Base-by-base conservation (phyloP, 1,140 invertebrate species). In the Platorchestia sp. region DNA sequence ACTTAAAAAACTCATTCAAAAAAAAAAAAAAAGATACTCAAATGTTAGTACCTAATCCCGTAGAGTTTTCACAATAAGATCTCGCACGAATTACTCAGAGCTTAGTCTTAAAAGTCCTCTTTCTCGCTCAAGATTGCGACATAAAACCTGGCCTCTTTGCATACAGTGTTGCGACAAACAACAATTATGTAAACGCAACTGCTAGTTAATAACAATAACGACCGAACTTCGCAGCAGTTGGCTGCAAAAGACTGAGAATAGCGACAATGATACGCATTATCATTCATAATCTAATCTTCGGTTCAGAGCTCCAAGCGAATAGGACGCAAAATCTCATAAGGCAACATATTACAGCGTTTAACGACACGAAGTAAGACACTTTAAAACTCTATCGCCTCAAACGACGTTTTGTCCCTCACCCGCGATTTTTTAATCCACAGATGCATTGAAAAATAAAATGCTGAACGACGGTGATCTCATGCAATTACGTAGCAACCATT, bases 11-110 rank as follows among this genome's bases (percentile, higher is more conserved):
- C 47, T 51, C 36, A 87, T 40, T 40, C 86, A 87, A 10, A 41
- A 41, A 14, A 90, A 5, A 7, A 87, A n/a, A 0, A 42, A 16
- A 10, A 90, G 41, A 42, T 90, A 90, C 14, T 90, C 42, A 90
- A 43, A 90, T 90, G 87, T 90, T 90, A 42, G 87, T 90, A 43
- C 44, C 87, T 42, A 90, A 44, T 42, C 42, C 87, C 87, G 87
- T 90, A 90, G 87, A 90, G 87, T 90, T 90, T 90, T 45, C n/a
- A 6, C 41, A 90, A 42, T 90, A 43, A 43, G 42, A 19, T 75
- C 59, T 75, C 27, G 1, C 27, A 36, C 59, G 14, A 19, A 22
- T 10, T 10, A 75, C 36, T 3, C 7, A 75, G 59, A 75, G 27
- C 1, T 19, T 3, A 75, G 27, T 14, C 59, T 75, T 75, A 36